These are phyloP conservation scores for Cataglyphis rosenhaueri DNA, from an alignment of 2,888 invertebrate species.

Conservation along the genomic window DNA sequence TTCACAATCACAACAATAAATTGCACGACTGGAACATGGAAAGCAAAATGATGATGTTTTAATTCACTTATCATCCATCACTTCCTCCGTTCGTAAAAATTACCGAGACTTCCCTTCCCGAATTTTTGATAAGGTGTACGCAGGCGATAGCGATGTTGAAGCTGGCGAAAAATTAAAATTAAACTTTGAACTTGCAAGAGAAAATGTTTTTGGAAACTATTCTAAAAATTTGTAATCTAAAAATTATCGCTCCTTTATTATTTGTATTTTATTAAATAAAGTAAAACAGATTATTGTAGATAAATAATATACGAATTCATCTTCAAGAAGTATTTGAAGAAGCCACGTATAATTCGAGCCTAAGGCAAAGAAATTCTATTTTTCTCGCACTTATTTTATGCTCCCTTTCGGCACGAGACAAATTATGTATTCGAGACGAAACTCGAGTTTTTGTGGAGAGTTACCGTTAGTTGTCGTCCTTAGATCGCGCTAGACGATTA, in stretches of 20 bases:
- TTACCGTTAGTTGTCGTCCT: slow-evolving; percentile 55
- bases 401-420: slow-evolving; percentile 11
- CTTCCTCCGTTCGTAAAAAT: neutral
- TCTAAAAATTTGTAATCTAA: neutral
- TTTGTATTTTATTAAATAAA: neutral
- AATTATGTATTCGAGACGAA: slow-evolving; percentile 49
- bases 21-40: slow-evolving; percentile 41
- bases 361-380: neutral
- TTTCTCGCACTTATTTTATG: neutral
- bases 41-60: slow-evolving; percentile 22
- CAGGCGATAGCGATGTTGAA: neutral
- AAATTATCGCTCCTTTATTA: neutral
- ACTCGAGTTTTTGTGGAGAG: slow-evolving; percentile 40
- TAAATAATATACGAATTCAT: neutral
- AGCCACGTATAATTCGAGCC: neutral
- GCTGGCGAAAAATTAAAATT: neutral
- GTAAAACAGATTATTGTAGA: neutral
- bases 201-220: neutral
- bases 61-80: neutral
- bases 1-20: slow-evolving; percentile 50
- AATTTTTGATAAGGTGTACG: neutral
- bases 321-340: neutral
- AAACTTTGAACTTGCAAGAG: neutral
- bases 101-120: neutral
- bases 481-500: slow-evolving; percentile 61